Percentiles rank a stretch among this genome's conserved stretches.
Evolutionary conservation across 2,797 vertebrate species (phyloP).

Genomic region (Setipinna tenuifilis): DNA sequence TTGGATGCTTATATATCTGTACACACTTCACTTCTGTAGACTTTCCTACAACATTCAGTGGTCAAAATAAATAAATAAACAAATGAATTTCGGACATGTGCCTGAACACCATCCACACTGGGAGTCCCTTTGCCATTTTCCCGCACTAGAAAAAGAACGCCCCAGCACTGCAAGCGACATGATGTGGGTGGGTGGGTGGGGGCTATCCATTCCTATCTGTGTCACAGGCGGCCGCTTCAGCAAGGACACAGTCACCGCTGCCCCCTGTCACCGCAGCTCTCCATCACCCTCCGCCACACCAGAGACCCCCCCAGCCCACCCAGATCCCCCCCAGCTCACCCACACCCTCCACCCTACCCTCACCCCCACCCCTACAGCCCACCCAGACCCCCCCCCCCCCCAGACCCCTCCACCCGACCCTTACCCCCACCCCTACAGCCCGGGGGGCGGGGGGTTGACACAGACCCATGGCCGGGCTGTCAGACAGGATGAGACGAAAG

Average conservation of each 20-base stretch:
- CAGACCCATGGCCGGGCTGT: background rate
- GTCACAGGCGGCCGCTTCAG: background rate
- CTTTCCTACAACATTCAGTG: too few species aligned
- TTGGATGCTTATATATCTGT: background rate
- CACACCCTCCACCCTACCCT: too few species aligned
- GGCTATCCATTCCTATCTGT: background rate
- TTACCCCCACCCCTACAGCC: background rate
- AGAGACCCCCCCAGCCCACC: background rate
- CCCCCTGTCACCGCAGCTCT: conserved; percentile 28
- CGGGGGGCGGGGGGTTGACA: background rate
- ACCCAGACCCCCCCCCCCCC: too few species aligned
- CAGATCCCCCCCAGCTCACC: too few species aligned
- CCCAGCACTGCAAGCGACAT: background rate
- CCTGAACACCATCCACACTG: background rate
- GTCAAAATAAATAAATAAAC: too few species aligned
- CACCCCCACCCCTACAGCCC: too few species aligned
- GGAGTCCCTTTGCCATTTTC: background rate
- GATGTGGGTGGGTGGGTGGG: background rate
- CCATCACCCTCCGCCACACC: background rate
- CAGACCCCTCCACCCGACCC: background rate
- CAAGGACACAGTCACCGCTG: conserved; percentile 24
- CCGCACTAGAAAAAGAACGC: background rate
- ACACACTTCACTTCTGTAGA: background rate
- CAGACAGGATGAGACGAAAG: background rate
- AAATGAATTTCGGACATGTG: too few species aligned